Base-by-base conservation (phyloP, 2,888 invertebrate genomes). In the Pterobdella sp. region DNA sequence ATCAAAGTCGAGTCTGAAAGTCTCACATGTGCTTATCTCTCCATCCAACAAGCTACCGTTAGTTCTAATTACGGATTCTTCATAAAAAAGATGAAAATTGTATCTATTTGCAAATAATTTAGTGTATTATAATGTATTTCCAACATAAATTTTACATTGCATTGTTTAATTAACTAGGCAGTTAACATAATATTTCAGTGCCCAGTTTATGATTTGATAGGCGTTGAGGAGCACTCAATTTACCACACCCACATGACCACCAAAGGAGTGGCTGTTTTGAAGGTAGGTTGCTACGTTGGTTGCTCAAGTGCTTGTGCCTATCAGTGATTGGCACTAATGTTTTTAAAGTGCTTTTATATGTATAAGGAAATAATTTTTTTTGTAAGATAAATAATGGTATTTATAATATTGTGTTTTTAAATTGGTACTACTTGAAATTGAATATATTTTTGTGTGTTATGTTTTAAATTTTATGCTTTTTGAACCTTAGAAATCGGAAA, bases 141-240 rank as follows among this genome's bases (percentile, higher is more conserved):
- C n/a, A n/a, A n/a, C n/a, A n/a, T n/a, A n/a, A n/a, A n/a, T n/a
- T n/a, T n/a, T n/a, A n/a, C n/a, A n/a, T n/a, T n/a, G n/a, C n/a
- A n/a, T n/a, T n/a, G n/a, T n/a, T n/a, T n/a, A n/a, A n/a, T 18
- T 66, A 18, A 66, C 1, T 26, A 42, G 64, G 64, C 14, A 22
- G 18, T 22, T 26, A 64, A 42, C 42, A 42, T n/a, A 22, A 10
- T 10, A 36, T 35, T 60, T 26, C 74, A 92, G 92, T 92, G 92
- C 81, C 92, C 92, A 14, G 90, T 92, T 0, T 89, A 90, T 80
- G 92, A 92, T 82, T 87, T 90, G 75, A 90, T 91, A 77, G 86
- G 88, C 73, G 90, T 90, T 79, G 88, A 92, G 14, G 85, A 89
- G 73, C 91, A 89, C 78, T 88, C 89, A 75, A 91, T 91, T 2